phyloP scores from a whole-genome alignment of 2,888 invertebrate species.

The Sympetrum striolatum region DNA sequence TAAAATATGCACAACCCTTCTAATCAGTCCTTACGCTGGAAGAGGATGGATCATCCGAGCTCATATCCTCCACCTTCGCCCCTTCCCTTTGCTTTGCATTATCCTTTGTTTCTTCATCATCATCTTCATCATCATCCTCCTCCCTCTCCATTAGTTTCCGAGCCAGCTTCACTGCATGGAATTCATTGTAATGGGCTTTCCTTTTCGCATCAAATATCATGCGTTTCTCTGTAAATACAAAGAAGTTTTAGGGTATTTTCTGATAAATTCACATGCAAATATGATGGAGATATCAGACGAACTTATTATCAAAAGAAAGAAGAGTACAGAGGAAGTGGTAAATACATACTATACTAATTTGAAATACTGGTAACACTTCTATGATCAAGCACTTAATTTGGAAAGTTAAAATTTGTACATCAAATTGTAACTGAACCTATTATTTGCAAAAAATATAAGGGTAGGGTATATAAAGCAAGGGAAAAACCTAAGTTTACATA shows the following conservation, averaged over 20 bases:
- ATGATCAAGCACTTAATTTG: no score
- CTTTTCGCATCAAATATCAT: constrained; percentile 90
- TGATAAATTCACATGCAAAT: no score
- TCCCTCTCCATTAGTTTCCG: constrained; percentile 90
- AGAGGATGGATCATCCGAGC: not conserved
- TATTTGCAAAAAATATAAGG: no score
- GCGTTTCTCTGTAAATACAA: constrained; percentile 66
- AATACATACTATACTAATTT: no score
- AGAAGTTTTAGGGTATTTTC: not conserved
- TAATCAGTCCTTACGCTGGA: not conserved
- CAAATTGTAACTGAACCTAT: no score
- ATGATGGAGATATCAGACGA: no score
- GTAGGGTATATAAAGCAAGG: no score
- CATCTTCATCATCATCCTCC: constrained; percentile 78
- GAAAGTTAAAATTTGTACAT: no score
- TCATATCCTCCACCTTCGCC: not conserved
- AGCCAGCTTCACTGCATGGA: constrained; percentile 91
- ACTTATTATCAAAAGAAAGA: no score
- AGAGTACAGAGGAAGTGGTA: no score
- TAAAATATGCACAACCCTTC: constrained; percentile 15
- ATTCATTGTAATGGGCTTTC: constrained; percentile 98
- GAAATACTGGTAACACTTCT: no score
- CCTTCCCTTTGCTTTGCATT: not conserved
- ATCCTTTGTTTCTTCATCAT: constrained; percentile 54
- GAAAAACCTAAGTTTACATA: no score